Percentiles rank a stretch among this genome's conserved stretches.
These are phyloP conservation scores for Porites rus DNA, from an alignment of 92 coral and sea anemone species.

Conservation along the genomic window DNA sequence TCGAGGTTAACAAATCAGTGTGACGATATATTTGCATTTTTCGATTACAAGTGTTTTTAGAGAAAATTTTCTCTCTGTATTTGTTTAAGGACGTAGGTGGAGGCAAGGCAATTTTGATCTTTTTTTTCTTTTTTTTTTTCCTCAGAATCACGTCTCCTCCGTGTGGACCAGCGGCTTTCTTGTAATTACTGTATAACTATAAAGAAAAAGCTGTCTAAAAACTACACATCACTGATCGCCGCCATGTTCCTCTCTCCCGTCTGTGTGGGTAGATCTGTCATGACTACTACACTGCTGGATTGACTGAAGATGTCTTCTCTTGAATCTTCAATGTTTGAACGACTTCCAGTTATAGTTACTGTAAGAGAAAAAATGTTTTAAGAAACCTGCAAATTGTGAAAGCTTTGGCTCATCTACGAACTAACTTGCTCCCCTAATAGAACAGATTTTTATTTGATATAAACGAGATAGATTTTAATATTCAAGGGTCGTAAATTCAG, in stretches of 20 bases:
- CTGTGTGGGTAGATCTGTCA: slow-evolving; percentile 15
- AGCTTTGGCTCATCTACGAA: background rate
- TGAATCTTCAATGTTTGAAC: slow-evolving; percentile 28
- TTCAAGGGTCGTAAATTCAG: no score
- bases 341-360: background rate
- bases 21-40: no score
- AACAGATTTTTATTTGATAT: no score
- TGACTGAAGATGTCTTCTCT: slow-evolving; percentile 38
- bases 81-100: no score
- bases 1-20: no score
- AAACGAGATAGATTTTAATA: background rate
- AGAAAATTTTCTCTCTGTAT: no score
- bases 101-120: no score
- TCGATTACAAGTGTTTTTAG: no score
- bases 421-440: background rate
- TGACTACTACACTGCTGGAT: background rate
- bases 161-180: background rate
- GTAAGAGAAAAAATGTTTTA: background rate
- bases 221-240: background rate
- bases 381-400: no score
- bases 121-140: no score
- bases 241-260: slow-evolving; percentile 22
- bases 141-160: background rate
- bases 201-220: no score
- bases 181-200: no score